A percentile compares a stretch with the other conserved stretches of the same genome.
phyloP scores from a whole-genome alignment of 1,140 invertebrate species.

The Charaxes varanes region DNA sequence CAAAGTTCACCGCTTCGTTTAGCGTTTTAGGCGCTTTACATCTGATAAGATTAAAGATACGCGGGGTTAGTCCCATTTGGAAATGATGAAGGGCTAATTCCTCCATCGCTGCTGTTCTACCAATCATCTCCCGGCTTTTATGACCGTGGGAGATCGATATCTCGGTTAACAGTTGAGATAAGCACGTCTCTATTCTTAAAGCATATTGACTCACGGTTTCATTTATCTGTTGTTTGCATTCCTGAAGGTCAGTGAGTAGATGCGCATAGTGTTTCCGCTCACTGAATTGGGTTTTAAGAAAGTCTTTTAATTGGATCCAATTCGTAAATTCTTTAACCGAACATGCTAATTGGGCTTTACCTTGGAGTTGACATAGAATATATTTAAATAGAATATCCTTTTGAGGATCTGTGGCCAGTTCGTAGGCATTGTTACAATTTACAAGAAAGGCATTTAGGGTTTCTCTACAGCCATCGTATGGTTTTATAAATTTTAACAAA shows the following conservation, averaged over 20 bases:
- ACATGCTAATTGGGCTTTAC: conserved; percentile 3
- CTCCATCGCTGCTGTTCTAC: conserved; percentile 24
- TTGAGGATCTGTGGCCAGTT: conserved; percentile 4
- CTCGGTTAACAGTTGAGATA: conserved; percentile 24
- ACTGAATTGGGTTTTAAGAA: conserved; percentile 23
- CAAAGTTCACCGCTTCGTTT: conserved; percentile 10
- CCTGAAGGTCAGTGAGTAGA: conserved; percentile 19
- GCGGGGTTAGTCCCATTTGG: conserved; percentile 13
- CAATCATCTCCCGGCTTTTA: conserved; percentile 17
- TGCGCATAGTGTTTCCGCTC: conserved; percentile 22
- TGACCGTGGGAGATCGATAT: conserved; percentile 10
- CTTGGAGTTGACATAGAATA: conserved; percentile 1
- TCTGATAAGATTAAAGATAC: conserved; percentile 12
- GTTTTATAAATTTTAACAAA: conserved; percentile 15
- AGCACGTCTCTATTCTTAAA: conserved; percentile 19
- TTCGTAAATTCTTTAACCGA: conserved; percentile 13
- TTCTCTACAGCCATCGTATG: conserved; percentile 11
- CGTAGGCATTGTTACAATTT: conserved; percentile 14
- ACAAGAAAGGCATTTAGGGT: conserved; percentile 13
- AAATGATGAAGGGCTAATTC: conserved; percentile 25
- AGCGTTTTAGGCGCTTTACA: conserved; percentile 12
- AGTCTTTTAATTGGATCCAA: conserved; percentile 21
- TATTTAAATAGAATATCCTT: conserved; percentile 10
- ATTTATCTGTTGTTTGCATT: conserved; percentile 10
- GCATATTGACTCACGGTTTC: conserved; percentile 19